A percentile compares a stretch with the other conserved stretches of the same genome.
These are phyloP conservation scores for Thyatira batis DNA, from an alignment of 2,888 invertebrate species.

Conservation along the genomic window DNA sequence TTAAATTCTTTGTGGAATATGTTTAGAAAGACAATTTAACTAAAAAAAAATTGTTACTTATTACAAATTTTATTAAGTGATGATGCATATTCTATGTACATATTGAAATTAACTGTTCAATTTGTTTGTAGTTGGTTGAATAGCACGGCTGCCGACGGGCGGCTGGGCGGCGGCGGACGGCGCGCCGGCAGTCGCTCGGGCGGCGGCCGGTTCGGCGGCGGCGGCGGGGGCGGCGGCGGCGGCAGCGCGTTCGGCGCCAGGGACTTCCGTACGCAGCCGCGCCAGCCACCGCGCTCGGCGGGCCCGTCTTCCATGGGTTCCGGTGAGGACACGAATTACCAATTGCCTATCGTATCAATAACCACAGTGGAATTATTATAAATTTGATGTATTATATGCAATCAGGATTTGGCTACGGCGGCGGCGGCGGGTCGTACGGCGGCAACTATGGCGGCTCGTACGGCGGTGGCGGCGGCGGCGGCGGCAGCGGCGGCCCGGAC, in stretches of 20 bases:
- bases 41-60: no score
- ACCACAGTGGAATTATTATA: neutral
- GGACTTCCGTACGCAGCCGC: slow-evolving; percentile 74
- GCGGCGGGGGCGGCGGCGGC: slow-evolving; percentile 40
- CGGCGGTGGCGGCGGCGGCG: slow-evolving; percentile 74
- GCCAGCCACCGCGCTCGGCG: slow-evolving; percentile 67
- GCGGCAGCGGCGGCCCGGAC: slow-evolving; percentile 71
- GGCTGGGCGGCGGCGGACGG: slow-evolving; percentile 85
- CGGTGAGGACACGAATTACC: slow-evolving; percentile 43
- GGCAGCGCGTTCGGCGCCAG: slow-evolving; percentile 73
- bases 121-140: slow-evolving; percentile 64
- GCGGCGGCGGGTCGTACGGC: slow-evolving; percentile 66
- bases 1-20: no score
- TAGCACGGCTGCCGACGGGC: slow-evolving; percentile 87
- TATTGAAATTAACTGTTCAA: neutral
- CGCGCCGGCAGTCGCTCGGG: slow-evolving; percentile 81
- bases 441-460: slow-evolving; percentile 76
- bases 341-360: neutral
- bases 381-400: slow-evolving; percentile 2
- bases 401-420: slow-evolving; percentile 69
- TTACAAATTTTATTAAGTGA: neutral
- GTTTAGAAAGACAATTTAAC: no score
- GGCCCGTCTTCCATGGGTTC: slow-evolving; percentile 62
- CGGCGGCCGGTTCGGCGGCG: slow-evolving; percentile 58
- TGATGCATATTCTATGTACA: neutral